Percentiles rank a stretch among this genome's conserved stretches.
phyloP scores from a whole-genome alignment of 2,888 invertebrate genomes.

The Protodeltote pygarga region DNA sequence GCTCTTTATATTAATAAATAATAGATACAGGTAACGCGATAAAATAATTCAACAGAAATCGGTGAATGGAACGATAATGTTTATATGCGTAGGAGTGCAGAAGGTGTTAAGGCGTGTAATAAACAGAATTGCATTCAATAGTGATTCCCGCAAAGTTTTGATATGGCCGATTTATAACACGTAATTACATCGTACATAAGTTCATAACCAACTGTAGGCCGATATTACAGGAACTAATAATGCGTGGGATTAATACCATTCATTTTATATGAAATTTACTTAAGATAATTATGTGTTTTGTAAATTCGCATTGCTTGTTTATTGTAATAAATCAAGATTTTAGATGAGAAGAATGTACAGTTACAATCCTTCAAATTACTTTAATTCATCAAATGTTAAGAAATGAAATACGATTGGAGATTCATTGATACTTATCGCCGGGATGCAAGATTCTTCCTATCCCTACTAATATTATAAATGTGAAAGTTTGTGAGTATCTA shows the following conservation, averaged over 20 bases:
- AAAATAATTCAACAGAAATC: slow-evolving; percentile 28
- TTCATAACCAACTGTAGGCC: slow-evolving; percentile 48
- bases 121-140: slow-evolving; percentile 56
- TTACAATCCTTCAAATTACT: too few relatives aligned
- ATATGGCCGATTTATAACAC: slow-evolving; percentile 69
- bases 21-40: slow-evolving; percentile 9
- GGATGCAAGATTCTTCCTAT: too few relatives aligned
- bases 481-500: too few relatives aligned
- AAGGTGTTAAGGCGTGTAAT: slow-evolving; percentile 54
- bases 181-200: slow-evolving; percentile 68
- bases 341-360: too few relatives aligned
- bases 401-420: too few relatives aligned
- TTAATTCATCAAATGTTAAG: too few relatives aligned
- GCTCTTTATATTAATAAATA: too few relatives aligned
- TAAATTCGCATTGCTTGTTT: slow-evolving; percentile 17
- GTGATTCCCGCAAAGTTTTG: slow-evolving; percentile 54
- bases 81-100: slow-evolving; percentile 48
- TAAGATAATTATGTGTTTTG: slow-evolving; percentile 24
- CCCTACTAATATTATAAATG: too few relatives aligned
- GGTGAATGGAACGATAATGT: slow-evolving; percentile 22
- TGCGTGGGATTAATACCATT: slow-evolving; percentile 51
- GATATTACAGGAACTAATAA: slow-evolving; percentile 50
- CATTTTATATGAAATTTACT: slow-evolving; percentile 42
- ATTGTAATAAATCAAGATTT: not conserved
- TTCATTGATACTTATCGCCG: too few relatives aligned